Conservation (phyloP, 2,888 invertebrate genomes). For the Dynastes hyllus region DNA sequence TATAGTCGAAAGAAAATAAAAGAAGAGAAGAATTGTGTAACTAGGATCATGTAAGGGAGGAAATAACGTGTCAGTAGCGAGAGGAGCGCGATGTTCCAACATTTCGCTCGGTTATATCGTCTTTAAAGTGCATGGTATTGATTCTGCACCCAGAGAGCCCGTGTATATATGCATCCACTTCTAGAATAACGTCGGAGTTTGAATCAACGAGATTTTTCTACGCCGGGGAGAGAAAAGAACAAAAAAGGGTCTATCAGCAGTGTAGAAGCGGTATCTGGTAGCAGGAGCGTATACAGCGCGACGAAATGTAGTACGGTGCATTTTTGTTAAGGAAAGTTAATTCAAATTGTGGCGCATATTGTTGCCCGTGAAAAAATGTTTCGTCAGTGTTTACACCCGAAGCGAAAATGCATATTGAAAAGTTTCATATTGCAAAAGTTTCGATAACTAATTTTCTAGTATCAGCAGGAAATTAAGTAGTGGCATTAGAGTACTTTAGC, state of each 20-base stretch:
- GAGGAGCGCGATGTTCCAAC: slow-evolving; percentile 30
- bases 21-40: slow-evolving; percentile 13
- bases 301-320: slow-evolving; percentile 33
- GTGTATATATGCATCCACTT: slow-evolving; percentile 62
- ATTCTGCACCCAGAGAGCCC: slow-evolving; percentile 61
- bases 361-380: slow-evolving; percentile 3
- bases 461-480: not conserved
- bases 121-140: slow-evolving; percentile 69
- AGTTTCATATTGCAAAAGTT: slow-evolving; percentile 15
- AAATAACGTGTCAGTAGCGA: slow-evolving; percentile 5
- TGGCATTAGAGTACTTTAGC: not conserved
- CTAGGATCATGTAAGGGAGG: slow-evolving; percentile 38
- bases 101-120: slow-evolving; percentile 62
- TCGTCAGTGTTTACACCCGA: slow-evolving; percentile 12
- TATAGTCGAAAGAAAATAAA: slow-evolving; percentile 16
- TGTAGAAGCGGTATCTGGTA: not conserved
- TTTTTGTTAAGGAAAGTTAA: slow-evolving; percentile 37
- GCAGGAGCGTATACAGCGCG: slow-evolving; percentile 10
- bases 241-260: slow-evolving; percentile 40
- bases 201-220: slow-evolving; percentile 53
- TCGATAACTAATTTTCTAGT: not conserved
- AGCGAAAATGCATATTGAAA: slow-evolving; percentile 24
- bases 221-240: slow-evolving; percentile 23
- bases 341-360: slow-evolving; percentile 35
- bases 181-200: slow-evolving; percentile 55